Evolutionary conservation across 2,797 vertebrate genomes (phyloP), one percentile per base, ranked within the genome.

Genomic region (Buceros bicornis): DNA sequence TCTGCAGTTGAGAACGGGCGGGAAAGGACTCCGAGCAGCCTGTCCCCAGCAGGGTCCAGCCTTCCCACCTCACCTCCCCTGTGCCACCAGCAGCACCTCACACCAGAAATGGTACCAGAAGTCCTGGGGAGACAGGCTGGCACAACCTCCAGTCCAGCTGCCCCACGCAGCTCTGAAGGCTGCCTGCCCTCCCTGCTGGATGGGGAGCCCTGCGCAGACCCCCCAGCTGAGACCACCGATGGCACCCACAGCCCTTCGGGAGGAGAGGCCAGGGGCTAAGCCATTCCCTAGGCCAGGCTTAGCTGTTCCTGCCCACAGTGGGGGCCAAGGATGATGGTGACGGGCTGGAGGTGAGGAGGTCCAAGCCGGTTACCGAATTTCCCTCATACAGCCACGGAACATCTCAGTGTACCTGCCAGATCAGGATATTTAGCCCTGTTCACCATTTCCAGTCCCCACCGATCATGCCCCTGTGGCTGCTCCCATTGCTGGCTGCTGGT

Each of bases 401-500:
- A 70, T 40, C 19, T 72, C 67, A 24, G 31, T 43, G 42, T 40
- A 28, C 69, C 57, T 89, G 45, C n/a, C 17, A 37, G 45, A 83
- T 58, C 45, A 42, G 61, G n/a, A 40, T 58, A 33, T 43, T 8
- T 9, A 80, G 61, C 43, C 24, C 6, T 56, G 28, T 60, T 28
- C 93, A 85, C 2, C 4, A 42, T 67, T 91, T 81, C 77, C 42
- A 69, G 26, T 54, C 35, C 87, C 61, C 64, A 72, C 65, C 77
- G 73, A 78, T 78, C 48, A 4, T 14, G 51, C 70, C 91, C 77
- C 85, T 26, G 35, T 70, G 73, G 67, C 83, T 79, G 70, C 88
- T 96, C 24, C 89, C 69, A 42, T 57, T 5, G 7, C 81, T 91
- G 83, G 67, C 90, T 69, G 60, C 60, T 94, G 35, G 58, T 87